These are phyloP conservation scores for Catonia carolina DNA, from an alignment of 2,888 invertebrate species.

Conservation along the genomic window DNA sequence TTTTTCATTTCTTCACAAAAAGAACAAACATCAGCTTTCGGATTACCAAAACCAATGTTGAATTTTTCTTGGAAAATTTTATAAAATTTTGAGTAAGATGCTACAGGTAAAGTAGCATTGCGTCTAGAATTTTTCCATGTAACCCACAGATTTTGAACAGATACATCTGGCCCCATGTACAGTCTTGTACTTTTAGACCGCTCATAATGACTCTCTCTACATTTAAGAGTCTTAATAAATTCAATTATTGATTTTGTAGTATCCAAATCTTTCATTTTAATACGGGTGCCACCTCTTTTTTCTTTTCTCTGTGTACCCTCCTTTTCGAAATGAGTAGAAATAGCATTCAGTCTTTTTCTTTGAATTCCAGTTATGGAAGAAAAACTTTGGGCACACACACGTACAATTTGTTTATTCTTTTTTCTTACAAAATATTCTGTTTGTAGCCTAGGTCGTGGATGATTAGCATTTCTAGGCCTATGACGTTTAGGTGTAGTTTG, in stretches of 20 bases:
- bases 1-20: slow-evolving; percentile 7
- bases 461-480: background rate
- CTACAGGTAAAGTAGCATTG: background rate
- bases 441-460: background rate
- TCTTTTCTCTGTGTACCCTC: no score
- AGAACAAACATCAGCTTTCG: slow-evolving; percentile 5
- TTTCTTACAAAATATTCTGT: slow-evolving; percentile 10
- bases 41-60: slow-evolving; percentile 7
- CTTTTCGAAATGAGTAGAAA: slow-evolving; percentile 1
- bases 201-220: background rate
- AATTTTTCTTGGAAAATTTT: slow-evolving; percentile 9
- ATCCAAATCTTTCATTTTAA: background rate
- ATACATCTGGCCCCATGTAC: background rate
- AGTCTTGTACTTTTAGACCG: background rate
- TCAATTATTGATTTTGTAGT: no score
- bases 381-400: slow-evolving; percentile 2
- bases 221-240: background rate
- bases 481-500: background rate
- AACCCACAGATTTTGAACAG: background rate
- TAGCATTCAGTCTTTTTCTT: slow-evolving; percentile 4
- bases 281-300: background rate
- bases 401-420: no score
- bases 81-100: slow-evolving; percentile 5
- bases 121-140: background rate
- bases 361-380: background rate